phyloP scores from a whole-genome alignment of 2,797 vertebrate genomes.

The Trachurus trachurus region DNA sequence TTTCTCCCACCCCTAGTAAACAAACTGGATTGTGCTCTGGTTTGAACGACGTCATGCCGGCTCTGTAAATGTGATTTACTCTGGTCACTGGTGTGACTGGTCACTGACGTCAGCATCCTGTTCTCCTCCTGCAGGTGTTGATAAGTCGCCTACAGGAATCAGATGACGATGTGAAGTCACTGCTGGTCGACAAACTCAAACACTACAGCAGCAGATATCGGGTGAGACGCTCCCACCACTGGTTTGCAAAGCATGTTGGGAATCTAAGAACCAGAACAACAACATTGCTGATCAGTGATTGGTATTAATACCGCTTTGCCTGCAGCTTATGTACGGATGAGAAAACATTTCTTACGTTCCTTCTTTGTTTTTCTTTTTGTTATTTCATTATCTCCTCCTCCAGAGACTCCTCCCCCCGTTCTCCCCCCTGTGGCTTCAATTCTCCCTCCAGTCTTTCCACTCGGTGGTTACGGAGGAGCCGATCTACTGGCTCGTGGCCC shows the following conservation, averaged over 20 bases:
- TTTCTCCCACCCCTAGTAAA: too few species aligned
- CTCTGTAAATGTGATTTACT: background rate
- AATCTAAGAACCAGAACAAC: too few species aligned
- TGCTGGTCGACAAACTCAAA: slow-evolving; percentile 34
- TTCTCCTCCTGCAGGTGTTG: slow-evolving; percentile 28
- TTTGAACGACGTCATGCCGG: background rate
- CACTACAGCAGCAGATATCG: slow-evolving; percentile 39
- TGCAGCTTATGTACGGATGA: too few species aligned
- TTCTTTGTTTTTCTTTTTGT: too few species aligned
- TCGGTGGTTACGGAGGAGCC: slow-evolving; percentile 38
- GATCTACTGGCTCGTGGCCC: slow-evolving; percentile 56
- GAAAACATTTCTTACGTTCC: too few species aligned
- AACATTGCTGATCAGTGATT: too few species aligned
- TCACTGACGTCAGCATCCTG: background rate
- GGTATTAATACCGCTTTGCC: too few species aligned
- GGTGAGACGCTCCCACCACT: slow-evolving; percentile 14
- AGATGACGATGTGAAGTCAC: accelerated
- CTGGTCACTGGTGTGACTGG: background rate
- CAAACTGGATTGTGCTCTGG: background rate
- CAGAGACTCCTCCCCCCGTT: background rate
- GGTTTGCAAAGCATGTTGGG: too few species aligned
- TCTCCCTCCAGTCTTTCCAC: slow-evolving; percentile 38
- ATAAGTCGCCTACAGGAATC: background rate
- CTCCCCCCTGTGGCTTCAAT: slow-evolving; percentile 39
- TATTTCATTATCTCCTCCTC: background rate